A percentile compares a stretch with the other conserved stretches of the same genome.
These are phyloP conservation scores for Congeria kusceri DNA, from an alignment of 2,888 invertebrate genomes.

Conservation along the genomic window DNA sequence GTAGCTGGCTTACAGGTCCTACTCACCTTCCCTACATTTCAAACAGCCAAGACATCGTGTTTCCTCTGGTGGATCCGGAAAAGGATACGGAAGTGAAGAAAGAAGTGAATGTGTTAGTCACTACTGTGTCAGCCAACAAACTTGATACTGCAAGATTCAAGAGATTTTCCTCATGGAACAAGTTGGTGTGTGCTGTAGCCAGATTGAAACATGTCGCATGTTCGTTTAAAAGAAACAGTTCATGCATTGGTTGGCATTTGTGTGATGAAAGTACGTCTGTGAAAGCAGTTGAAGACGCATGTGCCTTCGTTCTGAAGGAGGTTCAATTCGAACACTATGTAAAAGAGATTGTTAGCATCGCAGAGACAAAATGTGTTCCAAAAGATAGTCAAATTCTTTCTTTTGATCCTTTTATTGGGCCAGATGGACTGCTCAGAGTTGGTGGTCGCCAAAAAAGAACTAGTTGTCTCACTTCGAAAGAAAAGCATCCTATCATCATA, in stretches of 20 bases:
- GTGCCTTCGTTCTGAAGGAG: background rate
- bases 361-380: background rate
- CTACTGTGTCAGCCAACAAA: background rate
- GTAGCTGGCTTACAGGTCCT: background rate
- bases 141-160: background rate
- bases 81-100: background rate
- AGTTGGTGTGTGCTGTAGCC: background rate
- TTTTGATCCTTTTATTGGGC: constrained; percentile 29
- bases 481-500: constrained; percentile 40
- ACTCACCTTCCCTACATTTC: background rate
- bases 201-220: background rate
- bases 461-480: background rate
- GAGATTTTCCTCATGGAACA: background rate
- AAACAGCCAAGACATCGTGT: background rate
- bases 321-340: background rate
- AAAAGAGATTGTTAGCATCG: background rate
- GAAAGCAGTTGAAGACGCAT: background rate
- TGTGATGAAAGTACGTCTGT: background rate
- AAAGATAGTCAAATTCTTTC: constrained; percentile 15
- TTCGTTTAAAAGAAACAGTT: background rate
- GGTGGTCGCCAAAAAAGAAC: constrained; percentile 27
- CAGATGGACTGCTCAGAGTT: constrained; percentile 32
- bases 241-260: background rate
- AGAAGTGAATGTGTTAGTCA: background rate
- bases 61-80: background rate